These are phyloP conservation scores for Adoxophyes honmai DNA, from an alignment of 1,140 invertebrate genomes.

Conservation along the genomic window DNA sequence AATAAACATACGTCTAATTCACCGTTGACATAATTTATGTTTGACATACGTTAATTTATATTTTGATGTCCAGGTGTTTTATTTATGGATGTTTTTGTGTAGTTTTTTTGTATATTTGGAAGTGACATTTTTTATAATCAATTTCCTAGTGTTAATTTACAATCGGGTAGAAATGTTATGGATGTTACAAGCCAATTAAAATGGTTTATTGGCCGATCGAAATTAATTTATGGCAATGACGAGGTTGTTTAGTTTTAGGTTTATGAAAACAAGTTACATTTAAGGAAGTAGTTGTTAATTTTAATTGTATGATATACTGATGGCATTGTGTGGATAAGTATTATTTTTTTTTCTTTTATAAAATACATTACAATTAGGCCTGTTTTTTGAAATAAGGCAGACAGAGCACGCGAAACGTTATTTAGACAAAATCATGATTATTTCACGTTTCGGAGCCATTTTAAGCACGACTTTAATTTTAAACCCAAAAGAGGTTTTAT, in stretches of 20 bases:
- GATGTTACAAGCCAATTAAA: conserved; percentile 10
- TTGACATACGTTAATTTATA: conserved; percentile 14
- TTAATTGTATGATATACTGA: no score
- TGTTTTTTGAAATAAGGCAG: no score
- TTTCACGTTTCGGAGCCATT: no score
- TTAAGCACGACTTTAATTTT: no score
- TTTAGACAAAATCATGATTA: no score
- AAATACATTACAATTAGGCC: no score
- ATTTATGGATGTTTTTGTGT: conserved; percentile 9
- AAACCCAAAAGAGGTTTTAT: no score
- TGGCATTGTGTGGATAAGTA: no score
- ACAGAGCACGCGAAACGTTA: no score
- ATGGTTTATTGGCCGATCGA: background rate
- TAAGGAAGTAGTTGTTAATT: no score
- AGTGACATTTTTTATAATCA: conserved; percentile 12
- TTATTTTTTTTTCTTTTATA: no score
- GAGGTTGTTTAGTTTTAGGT: background rate
- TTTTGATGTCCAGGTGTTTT: conserved; percentile 12
- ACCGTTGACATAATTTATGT: conserved; percentile 10
- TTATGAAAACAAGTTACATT: no score
- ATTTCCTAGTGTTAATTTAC: conserved; percentile 13
- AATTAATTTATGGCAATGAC: background rate
- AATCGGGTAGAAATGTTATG: conserved; percentile 2
- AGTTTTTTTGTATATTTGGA: conserved; percentile 10
- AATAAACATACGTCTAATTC: background rate